Base-by-base conservation (phyloP, 2,113 vertebrate species). In the Tetraodon nigroviridis region DNA sequence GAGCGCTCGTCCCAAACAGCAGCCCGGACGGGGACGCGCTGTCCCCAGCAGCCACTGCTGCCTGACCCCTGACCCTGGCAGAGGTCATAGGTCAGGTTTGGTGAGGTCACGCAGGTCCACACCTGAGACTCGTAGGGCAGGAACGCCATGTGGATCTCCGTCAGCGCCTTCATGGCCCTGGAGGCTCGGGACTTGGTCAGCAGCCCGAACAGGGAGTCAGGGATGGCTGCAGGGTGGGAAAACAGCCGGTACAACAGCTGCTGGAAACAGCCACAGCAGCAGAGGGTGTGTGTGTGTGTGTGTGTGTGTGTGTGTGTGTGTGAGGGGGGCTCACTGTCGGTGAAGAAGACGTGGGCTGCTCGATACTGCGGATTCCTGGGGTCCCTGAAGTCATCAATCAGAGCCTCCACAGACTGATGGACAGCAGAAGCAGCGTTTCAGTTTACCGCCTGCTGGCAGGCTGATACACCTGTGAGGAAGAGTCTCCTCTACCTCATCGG, bases 291-390 rank as follows among this genome's bases (percentile, higher is more conserved):
- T 60, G 93, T n/a, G n/a, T n/a, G n/a, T n/a, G n/a, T n/a, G n/a
- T n/a, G n/a, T n/a, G n/a, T n/a, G n/a, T n/a, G n/a, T n/a, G n/a
- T n/a, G n/a, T n/a, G n/a, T n/a, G n/a, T n/a, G n/a, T n/a, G n/a
- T n/a, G n/a, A n/a, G n/a, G n/a, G n/a, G n/a, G n/a, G n/a, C 97
- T 96, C 78, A 99, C 97, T 94, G 84, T 98, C 95, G 0, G 96
- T 98, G 88, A 98, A 99, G 91, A 98, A 99, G 78, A 98, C 94
- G 0, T 99, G 96, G 3, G 95, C 94, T 21, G 90, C 95, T 86
- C 91, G 88, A 81, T 99, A 99, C 68, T 92, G 91, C 2, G 92
- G 92, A 18, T 88, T 79, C 3, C 89, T 89, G 0, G 97, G 94
- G 63, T 99, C 95, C 87, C 95, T 93, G 81, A 98, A 99, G 89